phyloP scores from a whole-genome alignment of 2,888 invertebrate species.

The Amphipyra berbera region DNA sequence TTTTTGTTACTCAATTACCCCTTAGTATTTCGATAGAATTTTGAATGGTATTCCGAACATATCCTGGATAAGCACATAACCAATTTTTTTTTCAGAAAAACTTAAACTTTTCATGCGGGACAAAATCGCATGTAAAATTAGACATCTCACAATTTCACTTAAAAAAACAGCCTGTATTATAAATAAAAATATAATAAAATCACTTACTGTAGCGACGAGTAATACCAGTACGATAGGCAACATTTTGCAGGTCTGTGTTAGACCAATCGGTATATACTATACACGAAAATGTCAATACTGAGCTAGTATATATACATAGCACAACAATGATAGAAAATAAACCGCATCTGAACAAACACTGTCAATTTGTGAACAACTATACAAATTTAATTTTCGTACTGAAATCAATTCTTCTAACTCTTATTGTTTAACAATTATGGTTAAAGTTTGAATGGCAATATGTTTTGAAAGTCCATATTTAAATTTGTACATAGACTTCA shows the following conservation, averaged over 20 bases:
- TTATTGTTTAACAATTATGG: constrained; percentile 9
- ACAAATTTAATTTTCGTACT: constrained; percentile 12
- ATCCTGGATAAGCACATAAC: too few relatives aligned
- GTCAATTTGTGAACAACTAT: constrained; percentile 52
- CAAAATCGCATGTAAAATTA: too few relatives aligned
- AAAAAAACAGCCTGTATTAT: background rate
- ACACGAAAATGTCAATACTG: constrained; percentile 66
- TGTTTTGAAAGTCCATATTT: constrained; percentile 11
- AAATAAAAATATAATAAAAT: background rate
- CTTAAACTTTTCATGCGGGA: too few relatives aligned
- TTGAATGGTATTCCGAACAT: too few relatives aligned
- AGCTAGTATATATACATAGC: constrained; percentile 79
- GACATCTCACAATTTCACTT: too few relatives aligned
- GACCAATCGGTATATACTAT: constrained; percentile 87
- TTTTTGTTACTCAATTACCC: too few relatives aligned
- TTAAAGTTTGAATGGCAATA: constrained; percentile 31
- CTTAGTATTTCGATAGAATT: too few relatives aligned
- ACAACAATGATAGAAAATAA: constrained; percentile 65
- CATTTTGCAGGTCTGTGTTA: constrained; percentile 78
- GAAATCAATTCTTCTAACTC: background rate
- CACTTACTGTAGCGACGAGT: constrained; percentile 80
- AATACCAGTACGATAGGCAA: constrained; percentile 79
- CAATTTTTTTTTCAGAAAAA: too few relatives aligned
- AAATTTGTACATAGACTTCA: constrained; percentile 56
- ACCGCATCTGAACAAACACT: constrained; percentile 74